Percentiles rank a stretch among this genome's conserved stretches.
Conservation (phyloP, 35 echinoderm and acorn worm species). For the Ptychodera flava region DNA sequence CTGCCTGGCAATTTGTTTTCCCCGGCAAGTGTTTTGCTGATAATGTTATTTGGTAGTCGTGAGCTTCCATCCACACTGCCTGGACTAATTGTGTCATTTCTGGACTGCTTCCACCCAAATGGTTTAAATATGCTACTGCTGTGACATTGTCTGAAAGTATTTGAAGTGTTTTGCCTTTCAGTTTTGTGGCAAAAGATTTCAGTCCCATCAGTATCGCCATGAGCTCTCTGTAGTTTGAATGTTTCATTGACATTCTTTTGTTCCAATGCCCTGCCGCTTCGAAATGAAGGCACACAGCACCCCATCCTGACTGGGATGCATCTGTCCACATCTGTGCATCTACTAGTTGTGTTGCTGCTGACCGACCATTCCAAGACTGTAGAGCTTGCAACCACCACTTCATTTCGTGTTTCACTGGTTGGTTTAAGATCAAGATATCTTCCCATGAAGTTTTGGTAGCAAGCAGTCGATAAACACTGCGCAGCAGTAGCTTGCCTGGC, state of each 20-base stretch:
- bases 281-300: not conserved
- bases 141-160: constrained; percentile 35
- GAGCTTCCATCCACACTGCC: constrained; percentile 32
- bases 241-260: constrained; percentile 18
- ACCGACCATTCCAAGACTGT: constrained; percentile 26
- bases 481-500: constrained; percentile 41
- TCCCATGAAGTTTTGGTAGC: constrained; percentile 33
- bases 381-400: constrained; percentile 35
- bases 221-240: constrained; percentile 56
- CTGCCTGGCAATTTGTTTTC: constrained; percentile 9
- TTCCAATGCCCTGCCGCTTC: constrained; percentile 43
- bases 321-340: constrained; percentile 34
- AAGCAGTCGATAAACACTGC: constrained; percentile 32
- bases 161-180: no score
- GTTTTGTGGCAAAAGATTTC: constrained; percentile 10
- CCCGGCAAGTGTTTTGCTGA: constrained; percentile 26
- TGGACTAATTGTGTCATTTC: constrained; percentile 27
- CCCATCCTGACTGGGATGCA: constrained; percentile 27
- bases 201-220: constrained; percentile 41
- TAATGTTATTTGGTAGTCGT: not conserved
- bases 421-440: constrained; percentile 17
- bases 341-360: constrained; percentile 6
- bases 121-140: constrained; percentile 47
- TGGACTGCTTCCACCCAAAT: constrained; percentile 18
- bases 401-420: constrained; percentile 11